Evolutionary conservation across 2,797 vertebrate genomes (phyloP), one percentile per base, ranked within the genome.

Genomic region (Sebastolobus alascanus): DNA sequence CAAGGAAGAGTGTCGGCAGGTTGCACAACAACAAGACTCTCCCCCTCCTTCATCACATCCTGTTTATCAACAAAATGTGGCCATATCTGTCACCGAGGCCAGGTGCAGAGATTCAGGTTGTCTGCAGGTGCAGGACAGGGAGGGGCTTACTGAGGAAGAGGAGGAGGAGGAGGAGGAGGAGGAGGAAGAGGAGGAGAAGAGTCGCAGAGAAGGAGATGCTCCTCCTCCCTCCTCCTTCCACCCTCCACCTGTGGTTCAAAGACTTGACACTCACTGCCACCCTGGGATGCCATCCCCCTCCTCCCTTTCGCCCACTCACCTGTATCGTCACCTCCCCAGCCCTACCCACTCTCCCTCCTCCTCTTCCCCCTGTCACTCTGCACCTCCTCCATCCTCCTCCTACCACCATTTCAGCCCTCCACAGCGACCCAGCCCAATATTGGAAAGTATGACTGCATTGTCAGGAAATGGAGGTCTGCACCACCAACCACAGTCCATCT

Each of bases 1-100:
- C 79, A 97, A 98, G 78, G 98, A 99, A 63, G 98, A 99, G 84
- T 99, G 97, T 87, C 95, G 94, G 5, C 97, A 98, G 91, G 93
- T 93, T 20, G 92, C 95, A 16, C 95, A 94, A 33, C 96, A 96
- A 71, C 96, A 94, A 69, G 93, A 94, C 38, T 78, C 83, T 2
- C 81, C 90, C 31, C 78, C 86, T 73, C 85, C 91, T 29, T 83
- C 90, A 2, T 83, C 91, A 8, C 86, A 83, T 38, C 81, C 80
- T 0, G 9, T 73, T 38, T 84, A 88, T 83, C 90, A 86, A 16
- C 91, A 84, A 2, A 83, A 89, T 20, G 33, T 84, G 59, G 60
- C 83, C 74, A 33, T 87, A 20, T 83, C 91, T 11, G 67, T 81
- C 9, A 79, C 3, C 5, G 90, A 92, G 13, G 46, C 59, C 33